These are phyloP conservation scores for Cassiopea andromeda DNA, from an alignment of 30 jellyfish, hydroid and myxozoan genomes.

Conservation along the genomic window DNA sequence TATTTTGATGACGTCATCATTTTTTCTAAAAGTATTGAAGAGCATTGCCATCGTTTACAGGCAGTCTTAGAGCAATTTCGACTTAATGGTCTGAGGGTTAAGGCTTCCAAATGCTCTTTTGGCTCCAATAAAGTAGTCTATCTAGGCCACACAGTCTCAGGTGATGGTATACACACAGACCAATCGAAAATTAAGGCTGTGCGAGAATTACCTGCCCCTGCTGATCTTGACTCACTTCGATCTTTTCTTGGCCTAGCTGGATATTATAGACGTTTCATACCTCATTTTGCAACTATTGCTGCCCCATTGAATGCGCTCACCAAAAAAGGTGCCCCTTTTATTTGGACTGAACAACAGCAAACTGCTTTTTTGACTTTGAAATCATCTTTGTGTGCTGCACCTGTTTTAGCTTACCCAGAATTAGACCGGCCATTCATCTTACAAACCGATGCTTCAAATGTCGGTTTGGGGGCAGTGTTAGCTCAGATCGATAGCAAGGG, in stretches of 20 bases:
- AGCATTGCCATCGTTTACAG: slow-evolving; percentile 3
- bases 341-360: slow-evolving; percentile 33
- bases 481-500: slow-evolving; percentile 41
- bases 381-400: slow-evolving; percentile 32
- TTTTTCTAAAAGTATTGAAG: slow-evolving; percentile 14
- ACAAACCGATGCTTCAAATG: slow-evolving; percentile 59
- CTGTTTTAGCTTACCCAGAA: slow-evolving; percentile 42
- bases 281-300: slow-evolving; percentile 47
- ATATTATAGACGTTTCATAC: slow-evolving; percentile 52
- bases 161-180: slow-evolving; percentile 48
- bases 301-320: slow-evolving; percentile 49
- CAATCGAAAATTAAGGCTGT: slow-evolving; percentile 36
- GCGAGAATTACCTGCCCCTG: slow-evolving; percentile 13
- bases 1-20: slow-evolving; percentile 42
- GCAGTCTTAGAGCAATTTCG: background rate
- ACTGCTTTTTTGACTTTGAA: slow-evolving; percentile 14
- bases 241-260: slow-evolving; percentile 28
- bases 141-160: slow-evolving; percentile 32
- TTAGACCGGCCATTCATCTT: slow-evolving; percentile 43
- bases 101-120: slow-evolving; percentile 34
- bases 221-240: slow-evolving; percentile 11
- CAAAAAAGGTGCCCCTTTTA: slow-evolving; percentile 12
- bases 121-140: slow-evolving; percentile 27
- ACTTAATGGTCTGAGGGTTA: background rate
- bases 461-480: slow-evolving; percentile 46